Base-by-base conservation (phyloP, 2,113 vertebrate genomes). In the Strix aluco region DNA sequence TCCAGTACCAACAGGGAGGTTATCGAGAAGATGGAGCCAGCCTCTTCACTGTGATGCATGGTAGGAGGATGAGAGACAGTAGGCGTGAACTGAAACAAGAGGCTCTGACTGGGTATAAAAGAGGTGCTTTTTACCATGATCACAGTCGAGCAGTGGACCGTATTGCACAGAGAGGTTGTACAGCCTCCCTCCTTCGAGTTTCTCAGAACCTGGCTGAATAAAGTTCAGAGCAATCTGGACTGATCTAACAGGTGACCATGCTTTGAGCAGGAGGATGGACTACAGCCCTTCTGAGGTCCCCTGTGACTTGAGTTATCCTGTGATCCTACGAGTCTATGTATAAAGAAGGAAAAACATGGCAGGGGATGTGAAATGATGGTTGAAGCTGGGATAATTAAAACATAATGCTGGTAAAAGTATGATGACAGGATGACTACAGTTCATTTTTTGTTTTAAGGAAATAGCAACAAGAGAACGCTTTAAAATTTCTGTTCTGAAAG, bases 111-210 rank as follows among this genome's bases (percentile, higher is more conserved):
- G 32, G 21, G 30, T 78, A 61, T 36, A 52, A 78, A 21, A 25
- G 63, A 78, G 32, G 13, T n/a, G 30, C 34, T 67, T 73, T 79
- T 42, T 36, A 61, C 17, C 40, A 42, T 2, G 2, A 47, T 10
- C 38, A 66, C 30, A 66, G 71, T 8, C 42, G 14, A 59, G 47
- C 51, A 34, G 25, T 25, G 32, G 49, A 12, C 5, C n/a, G 22
- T 52, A 5, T 1, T 81, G 67, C 58, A 67, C 87, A 67, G 66
- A 27, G 21, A 36, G 23, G 14, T 3, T 40, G 8, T 58, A 11
- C 52, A 89, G 77, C 40, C 26, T 69, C 1, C 0, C 19, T 67
- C 8, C 0, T 22, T 34, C 0, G 0, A 46, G 21, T 12, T 55
- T 42, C 59, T 72, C 32, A 63, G 67, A 82, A 40, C 6, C 11